Base-by-base conservation (phyloP, 1,140 invertebrate genomes). In the Gryon sp. region DNA sequence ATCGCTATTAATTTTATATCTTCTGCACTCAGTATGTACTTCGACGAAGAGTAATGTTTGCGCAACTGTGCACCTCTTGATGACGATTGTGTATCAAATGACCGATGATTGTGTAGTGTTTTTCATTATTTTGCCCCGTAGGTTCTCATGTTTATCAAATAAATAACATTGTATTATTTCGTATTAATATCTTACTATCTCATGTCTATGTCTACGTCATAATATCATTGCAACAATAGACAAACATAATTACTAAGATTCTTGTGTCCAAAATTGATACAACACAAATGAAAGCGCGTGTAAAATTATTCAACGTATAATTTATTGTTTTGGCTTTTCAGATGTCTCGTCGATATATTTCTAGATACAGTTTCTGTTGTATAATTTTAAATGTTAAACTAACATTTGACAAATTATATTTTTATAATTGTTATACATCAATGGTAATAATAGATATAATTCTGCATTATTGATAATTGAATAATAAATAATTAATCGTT, bases 1-100 rank as follows among this genome's bases (percentile, higher is more conserved):
- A 86, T 87, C 85, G 78, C 84, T 86, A 87, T 88, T 88, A 87
- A 88, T 87, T 87, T 87, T 86, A 86, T 84, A 86, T 86, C 80
- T 77, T 82, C 65, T 11, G 22, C 52, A 32, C 69, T 69, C 50
- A 43, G 72, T 78, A 63, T 50, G 59, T 59, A 73, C 62, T 69
- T 68, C 77, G 48, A 36, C 41, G 40, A 62, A 79, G 60, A 79
- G 72, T 75, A 76, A 76, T 73, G 62, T 66, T 76, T 76, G 60
- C 59, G 73, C 68, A 73, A 76, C 46, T 62, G 60, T 50, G 40
- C 34, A 62, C 63, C 62, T 78, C 63, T 68, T 57, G 55, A 50
- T 52, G 68, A 55, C 57, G 53, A 78, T 66, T 63, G 48, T 30
- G 45, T 36, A 62, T 62, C 63, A 59, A 74, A 59, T 50, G 40